These are phyloP conservation scores for Poicephalus gulielmi DNA, from an alignment of 2,113 vertebrate genomes.

Conservation along the genomic window DNA sequence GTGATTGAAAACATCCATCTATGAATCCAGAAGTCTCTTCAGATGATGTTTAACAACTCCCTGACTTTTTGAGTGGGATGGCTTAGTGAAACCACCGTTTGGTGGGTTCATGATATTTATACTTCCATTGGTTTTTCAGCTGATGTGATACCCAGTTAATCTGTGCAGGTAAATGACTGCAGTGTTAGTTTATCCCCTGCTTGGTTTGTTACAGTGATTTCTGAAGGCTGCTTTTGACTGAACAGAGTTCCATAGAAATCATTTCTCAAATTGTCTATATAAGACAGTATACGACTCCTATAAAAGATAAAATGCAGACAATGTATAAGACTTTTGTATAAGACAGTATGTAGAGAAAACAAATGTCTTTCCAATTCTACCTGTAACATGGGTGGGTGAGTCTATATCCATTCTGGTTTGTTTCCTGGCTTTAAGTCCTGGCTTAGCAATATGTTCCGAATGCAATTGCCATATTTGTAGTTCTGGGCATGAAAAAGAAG, in stretches of 20 bases:
- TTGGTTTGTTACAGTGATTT: background rate
- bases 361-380: background rate
- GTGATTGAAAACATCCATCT: background rate
- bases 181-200: background rate
- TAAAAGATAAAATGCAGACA: background rate
- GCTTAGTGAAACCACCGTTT: background rate
- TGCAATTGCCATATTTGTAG: rapidly evolving
- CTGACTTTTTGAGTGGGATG: background rate
- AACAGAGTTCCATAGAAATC: background rate
- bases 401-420: background rate
- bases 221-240: background rate
- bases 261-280: background rate
- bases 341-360: background rate
- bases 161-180: background rate
- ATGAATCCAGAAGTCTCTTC: background rate
- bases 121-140: background rate
- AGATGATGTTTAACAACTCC: background rate
- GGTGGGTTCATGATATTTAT: background rate
- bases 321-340: background rate
- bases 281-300: background rate
- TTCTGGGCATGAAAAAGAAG: background rate
- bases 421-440: background rate
- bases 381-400: background rate
- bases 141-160: background rate
- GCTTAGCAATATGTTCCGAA: background rate